These are phyloP conservation scores for Rhodophaea formosa DNA, from an alignment of 2,888 invertebrate genomes.

Conservation along the genomic window DNA sequence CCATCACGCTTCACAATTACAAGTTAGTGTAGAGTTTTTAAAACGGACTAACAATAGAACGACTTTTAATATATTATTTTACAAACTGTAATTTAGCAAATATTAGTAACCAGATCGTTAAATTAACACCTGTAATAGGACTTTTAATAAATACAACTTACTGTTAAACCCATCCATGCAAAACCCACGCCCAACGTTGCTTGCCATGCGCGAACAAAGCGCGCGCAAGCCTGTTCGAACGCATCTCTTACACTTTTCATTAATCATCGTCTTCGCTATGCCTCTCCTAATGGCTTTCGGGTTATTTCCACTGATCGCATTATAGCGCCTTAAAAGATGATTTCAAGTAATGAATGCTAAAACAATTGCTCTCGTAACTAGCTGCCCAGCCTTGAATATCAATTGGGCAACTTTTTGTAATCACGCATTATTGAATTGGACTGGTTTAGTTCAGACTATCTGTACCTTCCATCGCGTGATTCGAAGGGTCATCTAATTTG, in stretches of 20 bases:
- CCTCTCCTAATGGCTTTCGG: neutral
- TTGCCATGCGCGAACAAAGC: too few species aligned
- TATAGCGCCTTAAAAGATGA: neutral
- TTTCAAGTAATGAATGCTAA: conserved; percentile 4
- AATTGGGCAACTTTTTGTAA: conserved; percentile 43
- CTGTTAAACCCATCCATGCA: too few species aligned
- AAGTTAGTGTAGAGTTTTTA: too few species aligned
- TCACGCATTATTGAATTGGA: conserved; percentile 28
- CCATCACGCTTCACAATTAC: too few species aligned
- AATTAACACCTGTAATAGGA: too few species aligned
- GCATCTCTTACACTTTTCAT: neutral
- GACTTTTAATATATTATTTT: too few species aligned
- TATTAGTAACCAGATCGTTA: too few species aligned
- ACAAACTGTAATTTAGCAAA: too few species aligned
- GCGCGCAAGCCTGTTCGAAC: too few species aligned
- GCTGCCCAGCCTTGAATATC: conserved; percentile 45
- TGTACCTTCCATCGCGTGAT: conserved; percentile 11
- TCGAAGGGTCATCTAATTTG: conserved; percentile 12
- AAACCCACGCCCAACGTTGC: too few species aligned
- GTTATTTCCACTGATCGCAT: neutral
- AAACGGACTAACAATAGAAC: too few species aligned
- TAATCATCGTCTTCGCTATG: neutral
- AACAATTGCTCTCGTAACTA: conserved; percentile 13
- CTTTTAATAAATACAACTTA: too few species aligned
- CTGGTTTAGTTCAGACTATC: conserved; percentile 1